Evolutionary conservation across 2,888 invertebrate genomes (phyloP), one percentile per base, ranked within the genome.

Genomic region (Synanthedon tipuliformis): DNA sequence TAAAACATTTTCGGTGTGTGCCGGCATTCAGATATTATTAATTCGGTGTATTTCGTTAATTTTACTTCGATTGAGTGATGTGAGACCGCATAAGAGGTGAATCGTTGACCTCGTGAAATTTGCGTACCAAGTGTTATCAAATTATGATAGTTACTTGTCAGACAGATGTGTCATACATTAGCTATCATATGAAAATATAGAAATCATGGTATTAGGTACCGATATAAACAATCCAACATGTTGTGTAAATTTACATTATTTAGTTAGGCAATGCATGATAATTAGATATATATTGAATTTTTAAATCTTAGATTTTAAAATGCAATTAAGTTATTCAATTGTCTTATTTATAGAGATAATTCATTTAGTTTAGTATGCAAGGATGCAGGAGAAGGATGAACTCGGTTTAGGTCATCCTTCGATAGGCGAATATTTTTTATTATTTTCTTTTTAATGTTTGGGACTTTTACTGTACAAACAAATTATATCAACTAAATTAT

Each of bases 141-240:
- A 34, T n/a, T n/a, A n/a, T 34, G 34, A 34, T 34, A 8, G 10
- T 34, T 3, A 34, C 58, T 63, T 65, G 66, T 62, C 63, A 63
- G 60, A 55, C 12, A 55, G 54, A 60, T 59, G 61, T 62, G 62
- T 61, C 63, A 62, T 61, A 34, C 34, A 10, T 34, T 34, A 34
- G 34, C 8, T 54, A 56, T 57, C 56, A 54, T 23, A 58, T 61
- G 56, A 56, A 56, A 59, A 55, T 54, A 55, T 52, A 12, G 49
- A 59, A 55, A 60, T 67, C 62, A 60, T 65, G 61, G 60, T 64
- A 65, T 68, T 58, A 58, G 58, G 56, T 55, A 23, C 23, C 49
- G 58, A 65, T 65, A 74, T 80, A 78, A 79, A 78, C 76, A 74
- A 78, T 73, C 69, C 76, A 74, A 75, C 79, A 78, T 80, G 81